Evolutionary conservation across 1,140 invertebrate genomes (phyloP).

Genomic region (Sitobion miscanthi): DNA sequence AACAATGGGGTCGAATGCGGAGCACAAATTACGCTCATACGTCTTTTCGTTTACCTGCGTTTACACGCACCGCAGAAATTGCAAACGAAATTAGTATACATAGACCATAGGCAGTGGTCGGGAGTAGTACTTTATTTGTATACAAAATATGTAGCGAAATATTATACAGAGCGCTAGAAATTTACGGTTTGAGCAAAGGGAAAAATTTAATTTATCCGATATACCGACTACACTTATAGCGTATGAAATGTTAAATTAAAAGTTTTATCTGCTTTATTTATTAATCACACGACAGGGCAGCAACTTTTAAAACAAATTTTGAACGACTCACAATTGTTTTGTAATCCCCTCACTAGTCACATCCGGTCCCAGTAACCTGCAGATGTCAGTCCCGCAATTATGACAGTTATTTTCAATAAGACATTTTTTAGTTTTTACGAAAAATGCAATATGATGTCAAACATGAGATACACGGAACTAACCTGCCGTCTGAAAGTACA

Average conservation of each 20-base stretch:
- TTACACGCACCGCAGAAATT: not conserved
- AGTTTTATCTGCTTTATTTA: not conserved
- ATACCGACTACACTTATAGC: no score
- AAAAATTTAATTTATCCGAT: not conserved
- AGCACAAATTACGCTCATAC: not conserved
- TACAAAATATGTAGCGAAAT: not conserved
- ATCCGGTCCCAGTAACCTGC: not conserved
- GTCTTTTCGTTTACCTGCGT: slow-evolving; percentile 1
- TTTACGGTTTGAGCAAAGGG: not conserved
- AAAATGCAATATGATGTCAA: not conserved
- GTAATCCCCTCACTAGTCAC: not conserved
- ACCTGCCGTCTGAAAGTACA: not conserved
- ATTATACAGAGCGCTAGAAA: not conserved
- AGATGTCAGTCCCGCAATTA: not conserved
- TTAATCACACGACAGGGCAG: no score
- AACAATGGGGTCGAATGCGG: not conserved
- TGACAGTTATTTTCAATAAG: not conserved
- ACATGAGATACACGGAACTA: not conserved
- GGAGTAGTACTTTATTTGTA: not conserved
- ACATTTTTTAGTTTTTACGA: not conserved
- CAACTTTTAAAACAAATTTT: not conserved
- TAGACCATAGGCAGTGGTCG: not conserved
- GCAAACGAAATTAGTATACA: not conserved
- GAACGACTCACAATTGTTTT: not conserved
- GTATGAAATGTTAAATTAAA: not conserved